A percentile compares a stretch with the other conserved stretches of the same genome.
These are phyloP conservation scores for Carassius carassius DNA, from an alignment of 2,113 vertebrate genomes.

Conservation along the genomic window DNA sequence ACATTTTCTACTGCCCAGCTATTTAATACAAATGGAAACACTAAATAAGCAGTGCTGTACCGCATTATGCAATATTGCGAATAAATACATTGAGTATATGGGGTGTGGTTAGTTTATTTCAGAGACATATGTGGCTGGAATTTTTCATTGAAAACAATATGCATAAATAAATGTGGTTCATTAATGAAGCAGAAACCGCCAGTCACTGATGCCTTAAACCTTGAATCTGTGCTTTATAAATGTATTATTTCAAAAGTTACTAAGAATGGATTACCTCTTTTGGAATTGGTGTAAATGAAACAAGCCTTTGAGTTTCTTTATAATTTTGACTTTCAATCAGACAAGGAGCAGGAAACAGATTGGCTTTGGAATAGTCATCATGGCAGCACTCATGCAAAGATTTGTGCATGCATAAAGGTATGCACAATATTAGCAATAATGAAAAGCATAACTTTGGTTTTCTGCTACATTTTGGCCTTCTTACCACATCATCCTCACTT, in stretches of 20 bases:
- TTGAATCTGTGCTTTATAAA: not conserved
- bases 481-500: not conserved
- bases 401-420: not conserved
- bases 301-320: no score
- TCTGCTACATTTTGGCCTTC: not conserved
- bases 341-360: not conserved
- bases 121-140: not conserved
- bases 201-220: not conserved
- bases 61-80: not conserved
- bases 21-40: no score
- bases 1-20: no score
- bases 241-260: not conserved
- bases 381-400: not conserved
- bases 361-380: not conserved
- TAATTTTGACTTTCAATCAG: not conserved
- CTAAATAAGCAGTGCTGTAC: not conserved
- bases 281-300: not conserved
- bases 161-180: no score
- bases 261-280: not conserved
- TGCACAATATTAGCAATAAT: not conserved
- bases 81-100: not conserved
- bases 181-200: no score
- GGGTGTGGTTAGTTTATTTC: not conserved
- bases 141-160: not conserved
- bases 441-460: not conserved